These are phyloP conservation scores for Python bivittatus DNA, from an alignment of 2,113 vertebrate species.

Conservation along the genomic window DNA sequence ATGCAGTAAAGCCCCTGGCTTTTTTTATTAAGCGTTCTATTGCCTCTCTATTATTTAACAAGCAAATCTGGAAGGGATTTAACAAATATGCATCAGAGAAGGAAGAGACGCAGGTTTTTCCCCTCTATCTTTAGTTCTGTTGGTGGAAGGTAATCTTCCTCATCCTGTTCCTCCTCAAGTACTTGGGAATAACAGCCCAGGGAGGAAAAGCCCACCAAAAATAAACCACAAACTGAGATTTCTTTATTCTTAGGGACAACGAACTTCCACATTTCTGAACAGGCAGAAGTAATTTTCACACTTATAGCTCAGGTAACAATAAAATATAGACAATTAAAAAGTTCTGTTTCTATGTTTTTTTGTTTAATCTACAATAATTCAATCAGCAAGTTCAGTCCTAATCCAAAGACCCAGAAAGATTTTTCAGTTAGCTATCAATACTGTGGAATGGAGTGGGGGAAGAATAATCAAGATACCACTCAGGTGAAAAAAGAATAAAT, in stretches of 20 bases:
- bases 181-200: not conserved
- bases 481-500: constrained; percentile 24
- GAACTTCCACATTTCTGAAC: not conserved
- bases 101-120: not conserved
- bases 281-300: not conserved
- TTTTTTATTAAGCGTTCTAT: not conserved
- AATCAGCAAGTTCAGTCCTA: constrained; percentile 29
- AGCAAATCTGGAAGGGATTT: not conserved
- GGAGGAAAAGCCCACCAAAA: not conserved
- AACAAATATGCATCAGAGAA: not conserved
- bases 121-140: not conserved
- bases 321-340: not conserved
- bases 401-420: constrained; percentile 36
- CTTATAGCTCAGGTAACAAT: not conserved
- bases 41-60: not conserved
- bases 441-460: not conserved
- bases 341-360: not conserved
- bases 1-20: not conserved
- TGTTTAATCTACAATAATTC: constrained; percentile 14
- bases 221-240: not conserved
- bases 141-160: not conserved
- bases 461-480: constrained; percentile 17
- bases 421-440: constrained; percentile 53
- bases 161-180: not conserved
- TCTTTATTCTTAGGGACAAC: not conserved